Evolutionary conservation across 1,140 invertebrate species (phyloP).

Genomic region (Mycetomoellerius zeteki): DNA sequence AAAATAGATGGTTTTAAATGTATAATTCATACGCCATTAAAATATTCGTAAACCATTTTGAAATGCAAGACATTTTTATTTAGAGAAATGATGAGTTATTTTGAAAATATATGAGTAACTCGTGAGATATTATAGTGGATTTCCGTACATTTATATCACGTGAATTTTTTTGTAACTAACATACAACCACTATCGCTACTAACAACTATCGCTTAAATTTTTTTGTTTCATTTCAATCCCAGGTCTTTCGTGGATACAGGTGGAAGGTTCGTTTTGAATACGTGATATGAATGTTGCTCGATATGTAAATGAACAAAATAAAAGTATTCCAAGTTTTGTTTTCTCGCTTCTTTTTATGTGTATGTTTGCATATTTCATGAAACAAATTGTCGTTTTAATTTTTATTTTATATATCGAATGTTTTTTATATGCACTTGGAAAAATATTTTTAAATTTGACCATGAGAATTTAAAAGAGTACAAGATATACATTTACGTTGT

Average conservation of each 20-base stretch:
- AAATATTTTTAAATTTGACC: constrained; percentile 13
- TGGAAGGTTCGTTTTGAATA: constrained; percentile 89
- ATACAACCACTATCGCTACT: constrained; percentile 74
- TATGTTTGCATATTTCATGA: constrained; percentile 4
- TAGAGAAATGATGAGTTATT: background rate
- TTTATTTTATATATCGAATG: constrained; percentile 14
- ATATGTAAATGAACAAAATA: constrained; percentile 46
- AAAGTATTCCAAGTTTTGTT: background rate
- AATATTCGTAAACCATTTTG: background rate
- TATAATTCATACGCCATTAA: background rate
- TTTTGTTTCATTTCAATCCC: constrained; percentile 84
- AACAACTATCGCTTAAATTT: constrained; percentile 81
- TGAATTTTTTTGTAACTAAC: constrained; percentile 34
- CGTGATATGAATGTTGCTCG: constrained; percentile 70
- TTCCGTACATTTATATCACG: background rate
- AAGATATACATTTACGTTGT: background rate
- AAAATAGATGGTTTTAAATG: background rate
- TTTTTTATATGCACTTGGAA: background rate
- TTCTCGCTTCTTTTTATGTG: background rate
- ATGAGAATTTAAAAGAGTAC: background rate
- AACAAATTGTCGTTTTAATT: background rate
- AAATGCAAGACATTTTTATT: background rate
- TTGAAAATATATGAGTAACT: background rate
- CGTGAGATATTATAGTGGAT: background rate
- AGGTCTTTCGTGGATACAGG: constrained; percentile 90